These are phyloP conservation scores for Baccha elongata DNA, from an alignment of 2,888 invertebrate species.

Conservation along the genomic window DNA sequence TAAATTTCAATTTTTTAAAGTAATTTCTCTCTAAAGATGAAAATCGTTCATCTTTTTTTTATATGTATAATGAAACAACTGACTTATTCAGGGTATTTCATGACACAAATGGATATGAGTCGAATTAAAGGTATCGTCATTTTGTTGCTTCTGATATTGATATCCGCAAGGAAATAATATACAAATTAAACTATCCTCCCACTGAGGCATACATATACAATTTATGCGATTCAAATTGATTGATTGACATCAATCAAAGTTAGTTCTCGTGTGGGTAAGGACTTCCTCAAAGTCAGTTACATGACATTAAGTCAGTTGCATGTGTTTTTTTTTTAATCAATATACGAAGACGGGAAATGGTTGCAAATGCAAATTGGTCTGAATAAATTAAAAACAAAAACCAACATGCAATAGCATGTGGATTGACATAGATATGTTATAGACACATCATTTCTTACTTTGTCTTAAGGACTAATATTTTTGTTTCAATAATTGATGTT, in stretches of 20 bases:
- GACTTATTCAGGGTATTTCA: too few relatives aligned
- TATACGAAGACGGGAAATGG: not conserved
- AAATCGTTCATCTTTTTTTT: too few relatives aligned
- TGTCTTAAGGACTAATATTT: not conserved
- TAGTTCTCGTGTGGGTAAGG: not conserved
- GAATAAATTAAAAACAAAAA: conserved; percentile 13
- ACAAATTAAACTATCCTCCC: not conserved
- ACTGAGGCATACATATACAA: conserved; percentile 9
- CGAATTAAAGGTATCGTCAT: too few relatives aligned
- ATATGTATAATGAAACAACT: too few relatives aligned
- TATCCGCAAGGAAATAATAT: too few relatives aligned
- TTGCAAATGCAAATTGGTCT: not conserved
- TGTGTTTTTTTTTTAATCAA: not conserved
- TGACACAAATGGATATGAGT: too few relatives aligned
- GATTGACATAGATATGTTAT: not conserved
- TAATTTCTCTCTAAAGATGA: too few relatives aligned
- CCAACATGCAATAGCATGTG: not conserved
- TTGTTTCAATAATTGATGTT: not conserved
- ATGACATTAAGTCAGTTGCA: not conserved
- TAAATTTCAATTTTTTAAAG: too few relatives aligned
- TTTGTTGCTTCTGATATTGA: too few relatives aligned
- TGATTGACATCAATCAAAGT: conserved; percentile 43
- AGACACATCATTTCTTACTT: not conserved
- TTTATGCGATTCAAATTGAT: conserved; percentile 29
- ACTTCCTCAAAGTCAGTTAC: not conserved